These are phyloP conservation scores for Rhabdornis inornatus DNA, from an alignment of 2,113 vertebrate species.

Conservation along the genomic window DNA sequence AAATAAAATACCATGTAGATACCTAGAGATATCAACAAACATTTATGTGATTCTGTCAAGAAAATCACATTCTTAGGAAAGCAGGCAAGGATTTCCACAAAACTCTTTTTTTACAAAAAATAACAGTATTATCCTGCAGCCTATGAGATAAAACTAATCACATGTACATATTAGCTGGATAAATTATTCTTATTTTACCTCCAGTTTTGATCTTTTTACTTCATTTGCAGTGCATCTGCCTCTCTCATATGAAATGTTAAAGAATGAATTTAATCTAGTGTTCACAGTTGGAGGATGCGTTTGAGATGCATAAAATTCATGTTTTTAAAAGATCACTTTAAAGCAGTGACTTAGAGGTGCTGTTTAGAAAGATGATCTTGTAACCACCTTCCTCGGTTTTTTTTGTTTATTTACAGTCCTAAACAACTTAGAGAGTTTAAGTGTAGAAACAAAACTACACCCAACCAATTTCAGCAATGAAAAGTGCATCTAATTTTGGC, in stretches of 20 bases:
- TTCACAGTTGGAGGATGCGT: not conserved
- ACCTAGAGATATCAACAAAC: not conserved
- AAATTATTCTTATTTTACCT: slow-evolving; percentile 26
- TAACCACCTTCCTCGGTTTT: not conserved
- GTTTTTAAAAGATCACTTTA: not conserved
- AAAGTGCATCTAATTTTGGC: not conserved
- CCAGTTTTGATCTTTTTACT: slow-evolving; percentile 18
- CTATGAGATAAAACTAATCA: slow-evolving; percentile 32
- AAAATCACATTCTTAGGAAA: not conserved
- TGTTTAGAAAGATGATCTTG: not conserved
- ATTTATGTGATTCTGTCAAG: not conserved
- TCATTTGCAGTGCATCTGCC: not conserved
- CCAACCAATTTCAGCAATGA: not conserved
- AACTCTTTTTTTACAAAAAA: not conserved
- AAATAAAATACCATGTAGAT: not conserved
- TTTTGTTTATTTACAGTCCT: not conserved
- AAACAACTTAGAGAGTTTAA: not conserved
- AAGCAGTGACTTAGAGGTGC: not conserved
- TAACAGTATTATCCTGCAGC: slow-evolving; percentile 4
- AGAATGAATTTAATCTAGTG: not conserved
- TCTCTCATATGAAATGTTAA: not conserved
- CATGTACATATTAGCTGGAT: not conserved
- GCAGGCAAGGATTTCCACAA: not conserved
- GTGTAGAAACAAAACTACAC: not conserved
- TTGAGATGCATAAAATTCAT: not conserved